These are phyloP conservation scores for Rattus rattus DNA, from an alignment of 2,113 vertebrate species.

Conservation along the genomic window DNA sequence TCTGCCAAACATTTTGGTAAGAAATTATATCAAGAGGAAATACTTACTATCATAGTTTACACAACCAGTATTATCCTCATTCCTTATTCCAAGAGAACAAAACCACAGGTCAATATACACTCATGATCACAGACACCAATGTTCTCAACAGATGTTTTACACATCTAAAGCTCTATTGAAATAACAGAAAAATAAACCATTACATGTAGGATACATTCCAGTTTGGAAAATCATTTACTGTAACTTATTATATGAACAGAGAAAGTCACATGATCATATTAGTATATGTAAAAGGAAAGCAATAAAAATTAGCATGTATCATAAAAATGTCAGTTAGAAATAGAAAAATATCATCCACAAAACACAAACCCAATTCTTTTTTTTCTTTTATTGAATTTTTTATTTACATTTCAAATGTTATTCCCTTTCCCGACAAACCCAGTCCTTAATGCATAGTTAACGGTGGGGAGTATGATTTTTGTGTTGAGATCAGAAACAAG, in stretches of 20 bases:
- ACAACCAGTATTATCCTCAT: background rate
- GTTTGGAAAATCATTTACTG: background rate
- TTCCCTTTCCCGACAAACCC: no score
- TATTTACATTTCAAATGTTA: no score
- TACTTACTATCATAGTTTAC: background rate
- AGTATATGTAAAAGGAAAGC: background rate
- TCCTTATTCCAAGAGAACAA: background rate
- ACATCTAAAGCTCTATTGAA: background rate
- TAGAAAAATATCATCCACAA: background rate
- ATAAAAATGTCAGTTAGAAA: background rate
- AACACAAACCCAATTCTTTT: no score
- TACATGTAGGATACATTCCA: accelerated
- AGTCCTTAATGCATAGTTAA: background rate
- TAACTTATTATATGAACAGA: background rate
- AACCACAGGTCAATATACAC: background rate
- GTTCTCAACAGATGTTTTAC: background rate
- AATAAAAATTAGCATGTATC: background rate
- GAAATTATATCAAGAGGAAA: background rate
- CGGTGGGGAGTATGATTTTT: background rate
- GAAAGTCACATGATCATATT: background rate
- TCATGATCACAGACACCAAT: no score
- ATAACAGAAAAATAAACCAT: background rate
- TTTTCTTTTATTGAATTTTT: no score
- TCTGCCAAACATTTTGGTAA: background rate
- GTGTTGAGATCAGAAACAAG: background rate